Base-by-base conservation (phyloP, 23 tunicate species). In the Botrylloides violaceus region DNA sequence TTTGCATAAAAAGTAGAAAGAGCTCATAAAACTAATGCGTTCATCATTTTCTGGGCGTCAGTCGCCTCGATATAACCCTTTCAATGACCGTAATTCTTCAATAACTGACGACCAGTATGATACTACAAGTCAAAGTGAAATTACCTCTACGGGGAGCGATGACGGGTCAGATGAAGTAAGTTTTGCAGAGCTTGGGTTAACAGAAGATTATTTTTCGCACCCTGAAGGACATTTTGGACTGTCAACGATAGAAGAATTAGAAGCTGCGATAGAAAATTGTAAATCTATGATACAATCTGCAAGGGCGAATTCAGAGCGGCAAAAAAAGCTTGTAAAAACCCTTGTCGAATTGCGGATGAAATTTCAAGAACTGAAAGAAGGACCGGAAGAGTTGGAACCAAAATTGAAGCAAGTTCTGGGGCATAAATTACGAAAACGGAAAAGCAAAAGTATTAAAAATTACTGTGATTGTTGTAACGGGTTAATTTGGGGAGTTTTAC, bases 381-480 rank as follows among this genome's bases (percentile, higher is more conserved):
- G 56, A 0, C 76, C 92, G 12, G 71, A 20, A 5, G 36, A 25
- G 31, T 21, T 36, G 18, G 84, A 79, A 25, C 66, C 77, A 2
- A 36, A 65, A 7, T 9, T 66, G 6, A 86, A 86, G 58, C 43
- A 49, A 26, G 70, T 79, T 43, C 64, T 79, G 18, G 77, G 83
- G 20, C 95, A 87, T 37, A 78, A 64, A 36, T 58, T 87, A 3
- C 36, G 65, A 53, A 81, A 80, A 64, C 50, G 55, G 33, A 36
- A 61, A n/a, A 81, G 64, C 58, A 53, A 59, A 6, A 80, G 73
- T 22, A 66, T 81, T 35, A 88, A 88, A 47, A 5, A 75, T 57
- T 72, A 75, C 36, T 88, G 96, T 82, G 96, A 88, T 82, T 82
- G 83, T 36, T 88, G 96, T 66, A 88, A 64, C 73, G 76, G 71